phyloP scores from a whole-genome alignment of 53 echinoderm and acorn worm species.

The Henricia sp. region DNA sequence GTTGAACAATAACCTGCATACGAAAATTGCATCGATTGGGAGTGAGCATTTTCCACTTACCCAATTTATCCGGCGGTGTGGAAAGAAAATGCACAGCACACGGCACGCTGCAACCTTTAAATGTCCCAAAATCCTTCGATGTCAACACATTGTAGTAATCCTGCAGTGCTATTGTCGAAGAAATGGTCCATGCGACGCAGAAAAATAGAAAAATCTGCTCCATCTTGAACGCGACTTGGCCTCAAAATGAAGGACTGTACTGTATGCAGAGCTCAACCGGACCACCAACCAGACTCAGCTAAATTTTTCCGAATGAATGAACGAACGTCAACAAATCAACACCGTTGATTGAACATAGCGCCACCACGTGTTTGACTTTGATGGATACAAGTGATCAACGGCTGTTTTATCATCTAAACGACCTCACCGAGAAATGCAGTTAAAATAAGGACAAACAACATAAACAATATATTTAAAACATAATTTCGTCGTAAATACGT shows the following conservation, averaged over 20 bases:
- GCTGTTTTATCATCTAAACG: too few species aligned
- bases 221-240: too few species aligned
- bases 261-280: too few species aligned
- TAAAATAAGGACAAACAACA: too few species aligned
- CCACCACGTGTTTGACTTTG: conserved; percentile 61
- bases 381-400: too few species aligned
- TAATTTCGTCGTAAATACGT: too few species aligned
- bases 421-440: too few species aligned
- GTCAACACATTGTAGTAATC: conserved; percentile 28
- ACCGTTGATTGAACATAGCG: conserved; percentile 7
- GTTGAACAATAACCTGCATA: background rate
- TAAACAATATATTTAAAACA: too few species aligned
- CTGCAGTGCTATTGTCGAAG: background rate
- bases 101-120: conserved; percentile 10
- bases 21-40: background rate
- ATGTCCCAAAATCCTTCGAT: conserved; percentile 28
- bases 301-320: too few species aligned
- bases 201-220: conserved; percentile 27
- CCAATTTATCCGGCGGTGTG: conserved; percentile 2
- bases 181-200: background rate
- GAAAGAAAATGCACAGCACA: conserved; percentile 42
- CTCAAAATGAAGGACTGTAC: too few species aligned
- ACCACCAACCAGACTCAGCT: too few species aligned
- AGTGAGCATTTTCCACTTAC: background rate
- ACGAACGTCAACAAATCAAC: background rate